Percentiles rank a stretch among this genome's conserved stretches.
Evolutionary conservation across 2,797 vertebrate genomes (phyloP).

Genomic region (Anguilla pacifica): DNA sequence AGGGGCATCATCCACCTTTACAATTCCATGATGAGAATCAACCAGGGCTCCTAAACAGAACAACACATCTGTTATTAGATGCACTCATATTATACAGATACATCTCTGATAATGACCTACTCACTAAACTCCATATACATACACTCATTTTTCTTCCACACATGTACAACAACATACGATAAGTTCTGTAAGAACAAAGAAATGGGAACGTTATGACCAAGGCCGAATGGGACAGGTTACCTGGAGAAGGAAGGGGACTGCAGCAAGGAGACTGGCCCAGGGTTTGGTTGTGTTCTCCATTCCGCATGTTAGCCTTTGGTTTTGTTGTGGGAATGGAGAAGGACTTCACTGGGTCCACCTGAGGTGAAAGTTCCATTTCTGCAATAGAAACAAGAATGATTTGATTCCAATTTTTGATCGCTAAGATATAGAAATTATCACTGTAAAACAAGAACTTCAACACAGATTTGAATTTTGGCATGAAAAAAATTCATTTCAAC

Average conservation of each 20-base stretch:
- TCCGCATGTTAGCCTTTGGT: slow-evolving; percentile 81
- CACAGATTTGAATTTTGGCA: neutral
- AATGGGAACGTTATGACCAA: neutral
- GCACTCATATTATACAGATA: neutral
- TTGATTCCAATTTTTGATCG: neutral
- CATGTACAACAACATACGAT: neutral
- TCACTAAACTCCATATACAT: neutral
- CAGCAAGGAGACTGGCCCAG: slow-evolving; percentile 78
- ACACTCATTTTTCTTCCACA: neutral
- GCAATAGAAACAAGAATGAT: slow-evolving; percentile 4
- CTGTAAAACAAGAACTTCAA: neutral
- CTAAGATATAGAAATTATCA: neutral
- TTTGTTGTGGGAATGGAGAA: slow-evolving; percentile 71
- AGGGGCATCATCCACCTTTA: slow-evolving; percentile 75
- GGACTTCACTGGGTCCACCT: slow-evolving; percentile 64
- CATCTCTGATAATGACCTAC: no score
- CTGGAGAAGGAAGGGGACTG: slow-evolving; percentile 87
- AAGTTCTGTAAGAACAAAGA: neutral
- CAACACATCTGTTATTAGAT: neutral
- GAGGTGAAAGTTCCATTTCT: slow-evolving; percentile 35
- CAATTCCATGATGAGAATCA: slow-evolving; percentile 77
- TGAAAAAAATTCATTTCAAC: neutral
- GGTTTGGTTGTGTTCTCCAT: slow-evolving; percentile 84
- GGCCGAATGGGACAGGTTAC: slow-evolving; percentile 62
- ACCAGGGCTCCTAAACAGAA: slow-evolving; percentile 66